Evolutionary conservation across 2,797 vertebrate genomes (phyloP), one percentile per base, ranked within the genome.

Genomic region (Brotula barbata): DNA sequence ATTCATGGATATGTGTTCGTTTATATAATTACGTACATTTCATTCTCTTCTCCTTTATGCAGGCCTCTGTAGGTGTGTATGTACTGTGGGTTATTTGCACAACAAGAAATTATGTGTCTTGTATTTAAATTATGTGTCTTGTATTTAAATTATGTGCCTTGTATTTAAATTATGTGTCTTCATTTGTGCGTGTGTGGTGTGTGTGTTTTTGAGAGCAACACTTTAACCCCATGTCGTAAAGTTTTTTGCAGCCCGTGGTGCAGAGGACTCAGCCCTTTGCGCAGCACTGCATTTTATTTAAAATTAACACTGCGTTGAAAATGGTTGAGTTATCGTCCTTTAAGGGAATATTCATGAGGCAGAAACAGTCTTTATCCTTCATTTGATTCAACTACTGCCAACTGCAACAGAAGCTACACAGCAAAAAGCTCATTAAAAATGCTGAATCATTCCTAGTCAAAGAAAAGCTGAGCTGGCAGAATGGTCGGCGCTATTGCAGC

Each of bases 351-450:
- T 84, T 84, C 75, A 80, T 81, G 69, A 86, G 50, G 57, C 40
- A 19, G 67, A 70, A 64, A 80, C 58, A 68, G 58, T 76, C 59
- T 81, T 80, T 75, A 78, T 69, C 68, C 77, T 44, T 79, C 69
- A 74, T 79, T 82, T 86, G 65, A 85, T 83, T 81, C 77, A 77
- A 81, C 67, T 31, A 68, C 64, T 28, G 58, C 54, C 64, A 70
- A 43, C 68, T 37, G 43, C 71, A 71, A 75, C 50, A 47, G 49
- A 75, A 71, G 68, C 51, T 40, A 52, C 54, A 55, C 47, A 21
- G 72, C 62, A 64, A 69, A 51, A 44, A 64, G 64, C 70, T 80
- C 39, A 47, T 80, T 71, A 62, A 61, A 81, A 78, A 71, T 67
- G 81, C 78, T 76, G 75, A 83, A 64, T 86, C 78, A 81, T 67